phyloP scores from a whole-genome alignment of 2,888 invertebrate genomes.

The Orthosia gothica region DNA sequence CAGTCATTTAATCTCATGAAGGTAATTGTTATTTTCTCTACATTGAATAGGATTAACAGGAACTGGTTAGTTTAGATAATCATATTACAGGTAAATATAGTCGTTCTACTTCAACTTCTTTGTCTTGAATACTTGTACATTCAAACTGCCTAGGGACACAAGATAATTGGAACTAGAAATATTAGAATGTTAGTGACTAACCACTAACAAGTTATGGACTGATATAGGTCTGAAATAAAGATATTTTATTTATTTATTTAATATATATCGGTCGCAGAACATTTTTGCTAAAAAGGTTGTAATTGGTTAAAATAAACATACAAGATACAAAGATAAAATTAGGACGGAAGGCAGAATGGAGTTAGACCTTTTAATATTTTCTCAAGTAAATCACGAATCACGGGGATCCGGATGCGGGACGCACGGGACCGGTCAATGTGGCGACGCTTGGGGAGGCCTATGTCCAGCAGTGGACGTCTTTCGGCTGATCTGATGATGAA shows the following conservation, averaged over 20 bases:
- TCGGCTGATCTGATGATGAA: too few species aligned
- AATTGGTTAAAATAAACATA: background rate
- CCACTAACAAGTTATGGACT: too few species aligned
- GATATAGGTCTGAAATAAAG: too few species aligned
- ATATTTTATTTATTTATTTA: too few species aligned
- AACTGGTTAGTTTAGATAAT: background rate
- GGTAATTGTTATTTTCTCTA: background rate
- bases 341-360: background rate
- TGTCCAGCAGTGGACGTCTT: too few species aligned
- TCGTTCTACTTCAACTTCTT: background rate
- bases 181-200: too few species aligned
- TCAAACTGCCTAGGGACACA: conserved; percentile 4
- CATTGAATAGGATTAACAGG: background rate
- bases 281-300: background rate
- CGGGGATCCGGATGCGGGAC: too few species aligned
- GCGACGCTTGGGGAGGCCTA: too few species aligned
- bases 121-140: background rate
- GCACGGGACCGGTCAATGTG: too few species aligned
- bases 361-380: background rate
- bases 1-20: background rate
- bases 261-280: background rate
- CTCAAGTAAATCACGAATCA: background rate
- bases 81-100: background rate
- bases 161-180: conserved; percentile 1
- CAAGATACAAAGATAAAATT: background rate